Conservation (phyloP, 2,113 vertebrate species). For the Pampusana beccarii region DNA sequence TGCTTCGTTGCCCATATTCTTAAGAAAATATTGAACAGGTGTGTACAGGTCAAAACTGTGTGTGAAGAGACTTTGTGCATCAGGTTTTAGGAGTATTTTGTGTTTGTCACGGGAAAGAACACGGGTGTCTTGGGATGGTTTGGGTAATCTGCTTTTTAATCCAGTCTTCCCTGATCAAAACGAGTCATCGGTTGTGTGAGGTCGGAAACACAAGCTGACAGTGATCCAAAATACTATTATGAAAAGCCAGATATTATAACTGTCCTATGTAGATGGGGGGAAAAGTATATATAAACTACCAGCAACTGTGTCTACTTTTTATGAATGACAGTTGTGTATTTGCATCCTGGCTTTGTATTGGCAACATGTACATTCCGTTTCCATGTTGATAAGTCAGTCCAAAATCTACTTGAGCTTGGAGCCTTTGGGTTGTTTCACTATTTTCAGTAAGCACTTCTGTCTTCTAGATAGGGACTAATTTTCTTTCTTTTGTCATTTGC, state of each 20-base stretch:
- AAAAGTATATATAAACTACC: not conserved
- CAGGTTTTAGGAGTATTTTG: not conserved
- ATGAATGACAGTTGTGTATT: not conserved
- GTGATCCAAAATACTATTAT: not conserved
- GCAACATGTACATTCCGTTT: not conserved
- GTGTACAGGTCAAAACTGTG: not conserved
- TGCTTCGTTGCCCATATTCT: not conserved
- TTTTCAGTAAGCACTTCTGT: not conserved
- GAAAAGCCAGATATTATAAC: not conserved
- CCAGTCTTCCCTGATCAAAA: not conserved
- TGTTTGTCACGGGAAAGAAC: not conserved
- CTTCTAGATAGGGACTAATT: not conserved
- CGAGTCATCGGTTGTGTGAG: too few species aligned
- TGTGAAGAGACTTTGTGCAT: not conserved
- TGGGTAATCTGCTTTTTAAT: not conserved
- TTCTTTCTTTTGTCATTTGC: constrained; percentile 18
- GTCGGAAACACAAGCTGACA: not conserved
- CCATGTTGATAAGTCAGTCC: not conserved
- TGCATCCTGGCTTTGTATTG: not conserved
- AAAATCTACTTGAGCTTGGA: not conserved
- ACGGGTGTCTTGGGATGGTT: not conserved
- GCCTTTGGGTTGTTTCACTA: not conserved
- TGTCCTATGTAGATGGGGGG: not conserved
- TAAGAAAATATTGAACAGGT: not conserved
- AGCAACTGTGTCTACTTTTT: not conserved